Conservation (phyloP, 2,113 vertebrate species). For the Ctenomys sociabilis region DNA sequence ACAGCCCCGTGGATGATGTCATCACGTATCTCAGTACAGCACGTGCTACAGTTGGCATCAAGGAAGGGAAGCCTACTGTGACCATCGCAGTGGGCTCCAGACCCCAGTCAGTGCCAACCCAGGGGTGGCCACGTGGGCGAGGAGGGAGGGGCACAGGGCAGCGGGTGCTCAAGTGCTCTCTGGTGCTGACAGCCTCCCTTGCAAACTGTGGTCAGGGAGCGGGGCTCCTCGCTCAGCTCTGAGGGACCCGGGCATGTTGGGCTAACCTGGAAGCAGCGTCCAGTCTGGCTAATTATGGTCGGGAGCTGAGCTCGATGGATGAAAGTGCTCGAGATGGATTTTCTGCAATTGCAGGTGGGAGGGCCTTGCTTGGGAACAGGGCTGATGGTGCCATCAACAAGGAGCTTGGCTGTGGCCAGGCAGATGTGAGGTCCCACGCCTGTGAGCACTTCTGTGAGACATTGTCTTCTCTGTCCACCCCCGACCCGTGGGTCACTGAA, state of each 20-base stretch:
- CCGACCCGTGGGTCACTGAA: slow-evolving; percentile 88
- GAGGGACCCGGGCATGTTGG: not conserved
- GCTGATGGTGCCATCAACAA: slow-evolving; percentile 79
- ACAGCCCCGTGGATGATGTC: not conserved
- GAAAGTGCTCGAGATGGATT: slow-evolving; percentile 78
- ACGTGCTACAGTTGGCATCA: too few relatives aligned
- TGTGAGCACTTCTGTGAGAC: slow-evolving; percentile 10
- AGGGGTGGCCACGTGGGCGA: too few relatives aligned
- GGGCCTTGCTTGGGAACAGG: slow-evolving; percentile 31
- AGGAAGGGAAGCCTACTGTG: too few relatives aligned
- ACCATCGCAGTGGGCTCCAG: too few relatives aligned
- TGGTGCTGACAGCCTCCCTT: not conserved
- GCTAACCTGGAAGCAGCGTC: slow-evolving; percentile 45
- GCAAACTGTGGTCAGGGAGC: not conserved
- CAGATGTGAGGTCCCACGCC: not conserved
- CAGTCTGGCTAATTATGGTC: slow-evolving; percentile 79
- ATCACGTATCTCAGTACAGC: not conserved
- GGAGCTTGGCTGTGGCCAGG: slow-evolving; percentile 37
- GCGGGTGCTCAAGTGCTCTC: not conserved
- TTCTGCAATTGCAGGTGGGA: slow-evolving; percentile 69
- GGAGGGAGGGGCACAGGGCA: not conserved
- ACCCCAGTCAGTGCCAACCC: not conserved
- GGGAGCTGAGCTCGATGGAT: slow-evolving; percentile 33
- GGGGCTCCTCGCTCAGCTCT: not conserved
- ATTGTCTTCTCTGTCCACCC: slow-evolving; percentile 83